Percentiles rank a stretch among this genome's conserved stretches.
These are phyloP conservation scores for Chloroclysta siterata DNA, from an alignment of 2,888 invertebrate species.

Conservation along the genomic window DNA sequence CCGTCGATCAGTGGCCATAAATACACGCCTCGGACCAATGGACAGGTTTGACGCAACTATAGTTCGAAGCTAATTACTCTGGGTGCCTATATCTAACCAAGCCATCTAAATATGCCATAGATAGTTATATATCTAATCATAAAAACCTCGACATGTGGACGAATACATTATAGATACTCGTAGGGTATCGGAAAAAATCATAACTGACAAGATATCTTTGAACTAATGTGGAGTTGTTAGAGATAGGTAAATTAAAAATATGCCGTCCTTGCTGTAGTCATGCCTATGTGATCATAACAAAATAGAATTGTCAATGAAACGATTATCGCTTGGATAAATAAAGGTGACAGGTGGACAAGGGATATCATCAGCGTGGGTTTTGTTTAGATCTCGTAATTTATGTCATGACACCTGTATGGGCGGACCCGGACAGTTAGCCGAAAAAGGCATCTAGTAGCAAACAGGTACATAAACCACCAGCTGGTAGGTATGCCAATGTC, in stretches of 20 bases:
- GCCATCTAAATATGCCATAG: conserved; percentile 1
- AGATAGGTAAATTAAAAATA: no score
- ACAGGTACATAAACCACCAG: conserved; percentile 24
- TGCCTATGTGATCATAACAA: not conserved
- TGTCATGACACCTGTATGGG: conserved; percentile 34
- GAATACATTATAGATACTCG: not conserved
- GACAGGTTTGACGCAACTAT: conserved; percentile 42
- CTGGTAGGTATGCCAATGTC: conserved; percentile 31
- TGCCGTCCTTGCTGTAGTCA: not conserved
- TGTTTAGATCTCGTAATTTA: conserved; percentile 25
- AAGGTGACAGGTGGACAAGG: no score
- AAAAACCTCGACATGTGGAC: conserved; percentile 65
- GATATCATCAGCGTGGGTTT: conserved; percentile 24
- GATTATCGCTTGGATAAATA: not conserved
- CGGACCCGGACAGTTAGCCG: conserved; percentile 29
- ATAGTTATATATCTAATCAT: conserved; percentile 44
- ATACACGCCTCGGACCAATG: conserved; percentile 48
- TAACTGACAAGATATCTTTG: conserved; percentile 61
- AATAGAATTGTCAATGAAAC: not conserved
- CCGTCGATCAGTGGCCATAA: conserved; percentile 44
- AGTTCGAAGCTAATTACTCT: conserved; percentile 25
- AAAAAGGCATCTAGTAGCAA: conserved; percentile 32
- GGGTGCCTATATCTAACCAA: not conserved
- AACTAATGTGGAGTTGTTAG: no score
- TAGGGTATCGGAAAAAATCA: conserved; percentile 42